Evolutionary conservation across 92 coral and sea anemone species (phyloP).

Genomic region (Phymanthus crucifer): DNA sequence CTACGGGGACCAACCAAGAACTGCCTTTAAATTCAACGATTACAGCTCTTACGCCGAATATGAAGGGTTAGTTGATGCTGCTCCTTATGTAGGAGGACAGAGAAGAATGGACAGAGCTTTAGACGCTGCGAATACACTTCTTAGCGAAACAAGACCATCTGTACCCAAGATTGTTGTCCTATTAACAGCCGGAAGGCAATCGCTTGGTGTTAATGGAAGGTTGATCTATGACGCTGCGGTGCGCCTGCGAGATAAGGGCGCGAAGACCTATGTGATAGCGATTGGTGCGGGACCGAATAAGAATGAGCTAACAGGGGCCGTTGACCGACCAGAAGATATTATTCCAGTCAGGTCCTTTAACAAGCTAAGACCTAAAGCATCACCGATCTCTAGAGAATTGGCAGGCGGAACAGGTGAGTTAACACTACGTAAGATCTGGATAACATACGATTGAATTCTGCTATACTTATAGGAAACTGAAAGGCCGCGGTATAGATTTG

Average conservation of each 20-base stretch:
- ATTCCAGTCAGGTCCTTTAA: slow-evolving; percentile 45
- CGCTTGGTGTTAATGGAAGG: slow-evolving; percentile 10
- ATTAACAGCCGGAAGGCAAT: slow-evolving; percentile 63
- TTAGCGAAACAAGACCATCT: slow-evolving; percentile 44
- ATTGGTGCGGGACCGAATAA: slow-evolving; percentile 48
- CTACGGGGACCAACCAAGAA: slow-evolving; percentile 48
- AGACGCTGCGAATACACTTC: slow-evolving; percentile 35
- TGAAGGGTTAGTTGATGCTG: slow-evolving; percentile 43
- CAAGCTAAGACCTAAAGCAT: slow-evolving; percentile 18
- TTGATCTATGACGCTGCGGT: slow-evolving; percentile 38
- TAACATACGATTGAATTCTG: neutral
- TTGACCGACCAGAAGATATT: slow-evolving; percentile 38
- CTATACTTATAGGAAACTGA: too few species aligned
- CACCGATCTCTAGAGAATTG: slow-evolving; percentile 34
- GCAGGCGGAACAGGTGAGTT: slow-evolving; percentile 21
- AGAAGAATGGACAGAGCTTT: slow-evolving; percentile 73
- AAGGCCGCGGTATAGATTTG: too few species aligned
- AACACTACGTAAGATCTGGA: neutral
- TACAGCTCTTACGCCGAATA: slow-evolving; percentile 20
- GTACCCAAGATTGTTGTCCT: slow-evolving; percentile 72
- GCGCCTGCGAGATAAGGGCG: slow-evolving; percentile 46
- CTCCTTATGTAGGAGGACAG: slow-evolving; percentile 52
- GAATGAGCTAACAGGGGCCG: slow-evolving; percentile 36
- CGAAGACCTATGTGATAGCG: slow-evolving; percentile 52
- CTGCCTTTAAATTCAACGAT: slow-evolving; percentile 36